phyloP scores from a whole-genome alignment of 2,797 vertebrate species.

The Falco rusticolus region DNA sequence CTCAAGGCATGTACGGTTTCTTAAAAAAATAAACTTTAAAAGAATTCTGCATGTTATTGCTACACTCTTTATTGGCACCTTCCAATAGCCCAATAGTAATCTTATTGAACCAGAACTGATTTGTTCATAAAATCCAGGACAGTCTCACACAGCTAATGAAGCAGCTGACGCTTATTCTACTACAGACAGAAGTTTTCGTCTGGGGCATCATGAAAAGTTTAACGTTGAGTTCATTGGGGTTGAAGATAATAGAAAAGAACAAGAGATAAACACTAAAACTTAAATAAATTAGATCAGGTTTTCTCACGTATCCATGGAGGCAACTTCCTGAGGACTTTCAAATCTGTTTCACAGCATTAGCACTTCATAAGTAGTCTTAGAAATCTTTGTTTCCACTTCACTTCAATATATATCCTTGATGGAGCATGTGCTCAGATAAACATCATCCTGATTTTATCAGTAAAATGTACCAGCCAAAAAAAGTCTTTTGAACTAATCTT shows the following conservation, averaged over 20 bases:
- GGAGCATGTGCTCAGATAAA: neutral
- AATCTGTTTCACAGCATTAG: neutral
- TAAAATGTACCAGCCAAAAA: neutral
- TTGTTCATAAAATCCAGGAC: conserved; percentile 50
- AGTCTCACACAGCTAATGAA: conserved; percentile 56
- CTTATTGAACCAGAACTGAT: conserved; percentile 51
- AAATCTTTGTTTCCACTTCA: conserved; percentile 10
- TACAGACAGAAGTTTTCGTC: neutral
- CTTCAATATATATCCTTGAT: neutral
- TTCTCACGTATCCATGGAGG: neutral
- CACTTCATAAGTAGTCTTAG: neutral
- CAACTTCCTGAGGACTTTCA: neutral
- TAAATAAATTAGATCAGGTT: neutral
- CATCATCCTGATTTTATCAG: neutral
- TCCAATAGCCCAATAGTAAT: conserved; percentile 52
- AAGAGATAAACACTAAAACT: neutral
- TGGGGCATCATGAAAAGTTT: neutral
- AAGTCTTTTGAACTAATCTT: neutral
- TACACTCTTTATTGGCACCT: conserved; percentile 44
- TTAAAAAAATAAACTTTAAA: conserved; percentile 45
- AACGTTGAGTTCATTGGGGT: neutral
- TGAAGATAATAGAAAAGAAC: neutral
- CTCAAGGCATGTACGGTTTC: neutral
- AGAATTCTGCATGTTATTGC: conserved; percentile 47
- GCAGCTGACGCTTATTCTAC: conserved; percentile 37